Base-by-base conservation (phyloP, 2,113 vertebrate genomes). In the Bufo bufo region DNA sequence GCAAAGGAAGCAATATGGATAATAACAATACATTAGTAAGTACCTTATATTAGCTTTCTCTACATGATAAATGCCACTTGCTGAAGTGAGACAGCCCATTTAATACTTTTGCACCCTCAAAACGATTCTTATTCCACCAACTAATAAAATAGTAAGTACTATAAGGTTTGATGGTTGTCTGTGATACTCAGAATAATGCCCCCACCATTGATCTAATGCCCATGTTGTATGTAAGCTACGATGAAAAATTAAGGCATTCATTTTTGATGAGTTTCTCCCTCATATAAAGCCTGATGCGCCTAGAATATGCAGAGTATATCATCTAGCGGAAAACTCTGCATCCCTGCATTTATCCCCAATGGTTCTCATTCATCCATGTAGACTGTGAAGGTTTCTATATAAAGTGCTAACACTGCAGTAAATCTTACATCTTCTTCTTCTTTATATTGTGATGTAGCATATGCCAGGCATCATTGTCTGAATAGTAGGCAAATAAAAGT, bases 371-470 rank as follows among this genome's bases (percentile, higher is more conserved):
- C 81, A 84, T 23, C 81, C 63, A 33, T 69, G 63, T 6, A 84
- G 63, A 54, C 20, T 52, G 81, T 52, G 66, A 14, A 49, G 49
- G 33, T 84, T 69, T 2, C n/a, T 69, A 16, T 12, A 71, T 54
- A 69, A 84, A 84, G 20, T 66, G 19, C 61, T 52, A 69, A 66
- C 61, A 17, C 17, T 66, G 81, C 81, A 83, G 61, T 69, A 83
- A 66, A 83, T 66, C 61, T n/a, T 66, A 23, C 52, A 20, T 43
- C 16, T 54, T 16, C 17, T 3, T 33, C 9, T 79, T 79, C 77
- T 79, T 54, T n/a, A n/a, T 14, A 82, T 65, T 66, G 45, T 50
- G 43, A 14, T 50, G 23, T 69, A 84, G 47, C n/a, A 33, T 52
- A 69, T 50, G 33, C 33, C 16, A 20, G 47, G 43, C 45, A 49